Evolutionary conservation across 2,888 invertebrate species (phyloP), one percentile per base, ranked within the genome.

Genomic region (Escarpia spicata): DNA sequence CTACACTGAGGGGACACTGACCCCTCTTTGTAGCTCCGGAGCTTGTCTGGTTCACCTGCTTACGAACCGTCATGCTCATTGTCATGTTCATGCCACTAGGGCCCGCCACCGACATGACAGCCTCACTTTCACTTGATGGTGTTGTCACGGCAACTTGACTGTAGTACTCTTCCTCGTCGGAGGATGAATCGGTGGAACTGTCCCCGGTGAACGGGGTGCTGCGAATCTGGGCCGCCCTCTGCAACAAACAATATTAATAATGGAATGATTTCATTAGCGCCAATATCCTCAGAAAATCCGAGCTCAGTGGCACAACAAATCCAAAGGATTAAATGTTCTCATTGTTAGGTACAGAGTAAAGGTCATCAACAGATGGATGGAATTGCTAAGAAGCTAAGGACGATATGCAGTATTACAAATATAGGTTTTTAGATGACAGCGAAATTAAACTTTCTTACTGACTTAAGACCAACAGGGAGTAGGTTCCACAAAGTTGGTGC

Each of bases 191-290:
- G 0, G 98, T 98, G 43, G 95, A 95, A 6, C 98, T 98, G 95
- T 99, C 99, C 2, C 99, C 99, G 31, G 98, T 98, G 96, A 99
- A 99, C 12, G 99, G 99, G 97, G 99, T 98, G 91, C 98, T 99
- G 95, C 99, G 97, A 95, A 99, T 99, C 97, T 99, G 99, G 96
- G 99, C 98, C 94, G 99, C 99, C 95, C 99, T 98, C 98, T 98
- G 96, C 92, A 93, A 92, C 9, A n/a, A 44, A 6, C 15, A 75
- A 44, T 15, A 26, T 12, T 44, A 26, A 45, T 8, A 44, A 91
- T 37, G 37, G 37, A 37, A 37, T 37, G 37, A 37, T 37, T 37
- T 37, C 37, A 37, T 37, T 37, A 37, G 37, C 37, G 37, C 1
- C 37, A 37, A 37, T 37, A 37, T 37, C 37, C 37, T 37, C 37